Base-by-base conservation (phyloP, 2,113 vertebrate genomes). In the Bufo gargarizans region DNA sequence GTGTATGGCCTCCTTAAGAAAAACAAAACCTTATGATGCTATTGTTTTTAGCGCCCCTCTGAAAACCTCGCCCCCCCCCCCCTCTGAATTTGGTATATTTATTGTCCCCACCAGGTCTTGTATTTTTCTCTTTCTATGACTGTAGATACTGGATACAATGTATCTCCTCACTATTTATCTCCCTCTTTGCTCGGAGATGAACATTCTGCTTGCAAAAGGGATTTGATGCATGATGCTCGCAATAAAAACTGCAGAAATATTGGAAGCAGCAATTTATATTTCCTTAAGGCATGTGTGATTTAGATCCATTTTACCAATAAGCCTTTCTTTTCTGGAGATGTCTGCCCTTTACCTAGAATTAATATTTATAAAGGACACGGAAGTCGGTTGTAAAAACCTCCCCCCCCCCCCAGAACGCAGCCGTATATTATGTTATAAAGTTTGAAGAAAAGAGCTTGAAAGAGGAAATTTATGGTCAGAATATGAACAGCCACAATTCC, bases 301-400 rank as follows among this genome's bases (percentile, higher is more conserved):
- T 45, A 89, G 89, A 78, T 20, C 43, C 14, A 84, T 81, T 88
- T 89, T 67, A 77, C 74, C 87, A 78, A 89, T 84, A 78, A 84
- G 72, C 67, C 59, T 78, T 84, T 84, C 79, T 88, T 78, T 63
- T 84, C 81, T 77, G 65, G 61, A 77, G 81, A 59, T 53, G 71
- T 47, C 59, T 84, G 87, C 87, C 82, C 87, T 89, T 89, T 84
- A 77, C 82, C 87, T 69, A 84, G 87, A 84, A 78, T 89, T 84
- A 89, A 89, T 89, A 89, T 89, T 89, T 89, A 89, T 89, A 89
- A 84, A 89, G 87, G 87, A 78, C 87, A 84, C 7, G 22, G 59
- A 84, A 78, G 20, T 84, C 61, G 87, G 49, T 55, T 84, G 87
- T 84, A 84, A 77, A 84, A 89, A n/a, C 67, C 84, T 22, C 58